Conservation (phyloP, 1,140 invertebrate genomes). For the Thrips palmi region DNA sequence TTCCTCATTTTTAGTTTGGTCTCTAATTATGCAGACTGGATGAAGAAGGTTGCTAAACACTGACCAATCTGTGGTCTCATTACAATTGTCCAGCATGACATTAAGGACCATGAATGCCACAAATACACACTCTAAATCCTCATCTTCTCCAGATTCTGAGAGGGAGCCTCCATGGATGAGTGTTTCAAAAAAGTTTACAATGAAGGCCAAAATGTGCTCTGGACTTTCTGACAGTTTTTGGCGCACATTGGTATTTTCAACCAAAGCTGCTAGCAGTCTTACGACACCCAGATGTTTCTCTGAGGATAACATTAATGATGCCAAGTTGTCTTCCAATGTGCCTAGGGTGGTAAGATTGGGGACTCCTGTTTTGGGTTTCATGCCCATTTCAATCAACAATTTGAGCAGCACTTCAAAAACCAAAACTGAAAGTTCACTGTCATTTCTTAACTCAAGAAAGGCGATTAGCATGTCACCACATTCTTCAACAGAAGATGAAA, state of each 20-base stretch:
- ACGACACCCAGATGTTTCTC: conserved; percentile 19
- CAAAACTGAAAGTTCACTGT: conserved; percentile 4
- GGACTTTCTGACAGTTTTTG: conserved; percentile 22
- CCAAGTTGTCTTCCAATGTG: background rate
- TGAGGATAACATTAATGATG: conserved; percentile 5
- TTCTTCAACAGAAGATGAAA: conserved; percentile 15
- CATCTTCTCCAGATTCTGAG: conserved; percentile 9
- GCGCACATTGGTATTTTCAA: conserved; percentile 21
- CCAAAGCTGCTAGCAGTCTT: conserved; percentile 22
- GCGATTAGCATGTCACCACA: conserved; percentile 20
- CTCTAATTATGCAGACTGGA: conserved; percentile 23
- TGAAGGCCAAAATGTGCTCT: too few relatives aligned
- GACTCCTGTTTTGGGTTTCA: conserved; percentile 8
- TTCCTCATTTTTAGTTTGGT: conserved; percentile 14
- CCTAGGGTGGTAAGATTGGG: conserved; percentile 8
- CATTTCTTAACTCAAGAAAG: conserved; percentile 15
- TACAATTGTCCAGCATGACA: conserved; percentile 20
- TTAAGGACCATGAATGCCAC: conserved; percentile 26
- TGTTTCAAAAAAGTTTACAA: conserved; percentile 23
- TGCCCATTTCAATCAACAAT: conserved; percentile 1
- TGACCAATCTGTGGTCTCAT: conserved; percentile 19
- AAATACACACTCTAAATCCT: conserved; percentile 22
- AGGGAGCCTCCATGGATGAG: conserved; percentile 15
- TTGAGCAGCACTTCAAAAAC: conserved; percentile 7
- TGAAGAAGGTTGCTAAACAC: conserved; percentile 26